Base-by-base conservation (phyloP, 2,797 vertebrate species). In the Decapterus maruadsi region DNA sequence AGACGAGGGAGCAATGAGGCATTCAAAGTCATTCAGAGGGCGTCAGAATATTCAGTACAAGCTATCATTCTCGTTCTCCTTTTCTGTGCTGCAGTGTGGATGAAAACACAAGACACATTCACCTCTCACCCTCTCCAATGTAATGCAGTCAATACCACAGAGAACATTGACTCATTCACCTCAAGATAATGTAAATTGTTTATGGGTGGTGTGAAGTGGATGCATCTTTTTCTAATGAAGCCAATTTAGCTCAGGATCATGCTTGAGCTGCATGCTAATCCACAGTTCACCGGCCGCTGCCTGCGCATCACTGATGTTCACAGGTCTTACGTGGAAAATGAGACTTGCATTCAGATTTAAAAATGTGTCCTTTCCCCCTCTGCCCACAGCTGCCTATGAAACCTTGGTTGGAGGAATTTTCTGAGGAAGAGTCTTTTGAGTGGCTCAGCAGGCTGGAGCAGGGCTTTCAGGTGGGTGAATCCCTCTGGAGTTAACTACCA, bases 401-500 rank as follows among this genome's bases (percentile, higher is more conserved):
- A 82, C 91, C 95, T 58, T 98, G 97, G 97, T 91, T 97, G 85
- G 95, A 94, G n/a, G 85, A 92, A 0, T 87, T 92, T n/a, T 45
- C 75, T 19, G 88, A 92, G 0, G 77, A 92, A 16, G 83, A 69
- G 56, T 93, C 93, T 38, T 97, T 96, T 1, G 87, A 96, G 82
- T 97, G 97, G 97, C 95, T 97, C 86, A 97, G 97, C 78, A 72
- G 86, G 51, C 81, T 96, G 77, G 93, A 96, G 0, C 90, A 82
- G 1, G 96, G 97, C 7, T 97, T 96, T 86, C 86, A 94, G 94
- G 94, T 95, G 67, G 59, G 82, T 40, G 3, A 65, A 19, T 38
- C 1, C 9, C 1, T 20, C 4, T 51, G n/a, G 20, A 31, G 20
- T 8, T n/a, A 66, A 8, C 14, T 12, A 19, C 13, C 6, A 26